phyloP scores from a whole-genome alignment of 2,888 invertebrate genomes.

The Aplocera efformata region DNA sequence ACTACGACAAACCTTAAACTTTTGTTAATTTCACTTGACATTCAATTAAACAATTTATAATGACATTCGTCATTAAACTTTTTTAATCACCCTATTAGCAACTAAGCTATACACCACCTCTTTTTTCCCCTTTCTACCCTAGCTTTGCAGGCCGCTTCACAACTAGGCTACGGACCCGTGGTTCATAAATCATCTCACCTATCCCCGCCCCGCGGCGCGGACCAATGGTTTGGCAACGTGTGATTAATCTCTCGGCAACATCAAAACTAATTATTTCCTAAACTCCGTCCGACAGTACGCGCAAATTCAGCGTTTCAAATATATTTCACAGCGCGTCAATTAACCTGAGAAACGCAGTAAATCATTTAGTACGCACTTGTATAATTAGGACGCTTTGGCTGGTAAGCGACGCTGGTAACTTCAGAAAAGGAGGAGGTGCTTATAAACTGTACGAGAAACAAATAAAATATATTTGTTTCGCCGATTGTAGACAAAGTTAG shows the following conservation, averaged over 20 bases:
- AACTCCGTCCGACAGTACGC: constrained; percentile 41
- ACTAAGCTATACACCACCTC: too few relatives aligned
- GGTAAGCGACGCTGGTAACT: constrained; percentile 1
- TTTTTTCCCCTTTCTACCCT: too few relatives aligned
- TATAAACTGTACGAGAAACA: too few relatives aligned
- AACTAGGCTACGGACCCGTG: neutral
- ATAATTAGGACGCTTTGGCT: neutral
- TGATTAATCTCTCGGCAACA: constrained; percentile 22
- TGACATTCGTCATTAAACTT: too few relatives aligned
- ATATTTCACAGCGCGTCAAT: constrained; percentile 51
- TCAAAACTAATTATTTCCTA: constrained; percentile 47
- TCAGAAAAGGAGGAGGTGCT: too few relatives aligned
- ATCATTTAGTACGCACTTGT: constrained; percentile 38
- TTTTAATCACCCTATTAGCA: too few relatives aligned
- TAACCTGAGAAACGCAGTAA: constrained; percentile 47
- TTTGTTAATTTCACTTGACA: too few relatives aligned
- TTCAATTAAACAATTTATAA: too few relatives aligned
- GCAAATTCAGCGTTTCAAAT: constrained; percentile 46
- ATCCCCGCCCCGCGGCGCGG: neutral
- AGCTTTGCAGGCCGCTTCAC: too few relatives aligned
- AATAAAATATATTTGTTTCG: too few relatives aligned
- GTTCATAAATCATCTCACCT: constrained; percentile 5
- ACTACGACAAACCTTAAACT: too few relatives aligned
- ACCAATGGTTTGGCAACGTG: constrained; percentile 13
- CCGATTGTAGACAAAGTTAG: too few relatives aligned